Conservation (phyloP, 2,797 vertebrate species). For the Denticeps clupeoides region DNA sequence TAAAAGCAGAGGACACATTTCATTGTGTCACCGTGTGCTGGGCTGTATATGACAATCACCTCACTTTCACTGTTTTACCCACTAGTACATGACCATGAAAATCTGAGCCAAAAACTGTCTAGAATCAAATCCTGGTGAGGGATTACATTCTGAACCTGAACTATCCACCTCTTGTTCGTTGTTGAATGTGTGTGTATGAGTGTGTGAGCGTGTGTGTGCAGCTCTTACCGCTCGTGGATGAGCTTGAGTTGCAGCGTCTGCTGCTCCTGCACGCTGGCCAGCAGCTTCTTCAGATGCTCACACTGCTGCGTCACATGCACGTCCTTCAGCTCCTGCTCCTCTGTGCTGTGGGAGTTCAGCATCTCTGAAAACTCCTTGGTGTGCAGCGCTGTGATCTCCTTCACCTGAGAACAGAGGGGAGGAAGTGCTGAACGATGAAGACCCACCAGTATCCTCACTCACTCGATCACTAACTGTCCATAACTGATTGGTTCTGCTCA, state of each 20-base stretch:
- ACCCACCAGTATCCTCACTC: background rate
- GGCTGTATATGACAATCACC: too few species aligned
- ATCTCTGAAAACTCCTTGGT: conserved; percentile 98
- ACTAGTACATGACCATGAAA: too few species aligned
- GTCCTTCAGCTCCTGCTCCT: conserved; percentile 87
- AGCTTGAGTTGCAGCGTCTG: conserved; percentile 86
- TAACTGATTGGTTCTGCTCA: background rate
- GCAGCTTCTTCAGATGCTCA: conserved; percentile 81
- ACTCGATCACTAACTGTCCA: background rate
- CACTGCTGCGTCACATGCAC: conserved; percentile 86
- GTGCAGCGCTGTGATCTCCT: conserved; percentile 91
- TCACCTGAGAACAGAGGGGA: conserved; percentile 63
- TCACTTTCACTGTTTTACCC: too few species aligned
- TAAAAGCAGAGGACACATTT: too few species aligned
- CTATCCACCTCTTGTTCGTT: background rate
- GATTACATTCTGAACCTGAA: background rate
- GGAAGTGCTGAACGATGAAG: too few species aligned
- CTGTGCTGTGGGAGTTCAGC: conserved; percentile 77
- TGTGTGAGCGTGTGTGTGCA: background rate
- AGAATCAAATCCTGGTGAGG: background rate
- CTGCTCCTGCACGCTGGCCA: conserved; percentile 78
- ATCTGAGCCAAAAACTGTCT: too few species aligned
- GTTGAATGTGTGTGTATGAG: background rate
- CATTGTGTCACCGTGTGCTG: too few species aligned
- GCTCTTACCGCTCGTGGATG: conserved; percentile 83